Evolutionary conservation across 2,113 vertebrate species (phyloP), one percentile per base, ranked within the genome.

Genomic region (Caranx melampygus): DNA sequence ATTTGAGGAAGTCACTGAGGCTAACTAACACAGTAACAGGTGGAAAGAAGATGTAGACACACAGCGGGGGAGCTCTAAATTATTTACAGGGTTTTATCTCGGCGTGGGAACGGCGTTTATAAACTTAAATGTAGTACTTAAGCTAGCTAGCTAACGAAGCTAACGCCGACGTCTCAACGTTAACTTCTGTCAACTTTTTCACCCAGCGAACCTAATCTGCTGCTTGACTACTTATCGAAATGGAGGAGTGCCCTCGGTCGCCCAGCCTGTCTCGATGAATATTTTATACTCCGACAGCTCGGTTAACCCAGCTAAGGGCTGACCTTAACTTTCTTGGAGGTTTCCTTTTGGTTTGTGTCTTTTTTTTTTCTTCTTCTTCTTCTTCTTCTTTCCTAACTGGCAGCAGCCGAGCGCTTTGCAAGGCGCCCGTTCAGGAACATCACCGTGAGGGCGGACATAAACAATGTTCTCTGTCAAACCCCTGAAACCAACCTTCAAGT

Each of bases 381-480:
- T 26, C 26, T 26, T 26, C 26, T 26, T 26, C 26, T 26, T 26
- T 69, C 79, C 58, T 72, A 33, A 45, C 68, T 77, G 83, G 65
- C 86, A 77, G 78, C 61, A 78, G 66, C 26, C 35, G 52, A 84
- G 60, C 26, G 37, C 58, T 77, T 77, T 52, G 69, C 60, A 55
- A 77, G 79, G 20, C 55, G 71, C 55, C 77, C 31, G 81, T 86
- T 86, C 20, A 51, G 44, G 44, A 87, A 40, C 49, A 40, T 72
- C 74, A 69, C 6, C 2, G 61, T n/a, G 44, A 75, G 74, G 33
- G 60, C 81, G 83, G 79, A 90, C 64, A 74, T 87, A 90, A 90
- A 92, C 87, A 79, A 97, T 99, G 97, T 99, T 98, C 89, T 96
- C 97, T 68, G 92, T 93, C 64, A 97, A 94, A 94, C 94, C 95